Base-by-base conservation (phyloP, 2,797 vertebrate genomes). In the Stomatorhinus walkeri region DNA sequence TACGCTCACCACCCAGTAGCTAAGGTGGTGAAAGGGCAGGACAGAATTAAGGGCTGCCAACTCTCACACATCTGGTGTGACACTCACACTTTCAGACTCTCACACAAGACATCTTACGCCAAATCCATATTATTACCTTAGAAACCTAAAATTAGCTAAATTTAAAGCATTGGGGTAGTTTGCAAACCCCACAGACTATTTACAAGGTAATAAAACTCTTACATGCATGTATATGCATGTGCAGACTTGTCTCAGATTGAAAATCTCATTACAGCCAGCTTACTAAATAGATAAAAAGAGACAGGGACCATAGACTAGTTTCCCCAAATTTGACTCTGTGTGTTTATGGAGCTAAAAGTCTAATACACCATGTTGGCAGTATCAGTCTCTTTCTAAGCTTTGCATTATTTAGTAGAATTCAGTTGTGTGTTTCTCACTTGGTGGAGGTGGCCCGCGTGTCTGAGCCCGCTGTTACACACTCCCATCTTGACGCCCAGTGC, bases 401-500 rank as follows among this genome's bases (percentile, higher is more conserved):
- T 22, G 56, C 56, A 61, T 61, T 61, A 22, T n/a, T 22, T 24
- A 61, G n/a, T 61, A 61, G n/a, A n/a, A 22, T 61, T 22, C n/a
- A n/a, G n/a, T 7, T 61, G 56, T 9, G n/a, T 94, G 92, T 93
- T 95, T 87, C 90, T 94, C 89, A 95, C 93, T 93, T 95, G 94
- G 88, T 0, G 28, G 59, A 61, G 24, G 59, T 46, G 61, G 59
- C 87, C 72, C 61, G n/a, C 87, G 0, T 61, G 9, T 68, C 59
- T 49, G 22, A 49, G 61, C 22, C 43, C 4, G 10, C 10, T 2
- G 40, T 7, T 40, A 22, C 5, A 10, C 22, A 2, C 36, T 46
- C 93, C 92, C 94, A 90, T 96, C 96, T 12, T 95, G 95, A 2
- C 91, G 92, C 86, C 86, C 88, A 98, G 98, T 98, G 93, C 92